phyloP scores from a whole-genome alignment of 2,888 invertebrate species.

The Teleogryllus oceanicus region DNA sequence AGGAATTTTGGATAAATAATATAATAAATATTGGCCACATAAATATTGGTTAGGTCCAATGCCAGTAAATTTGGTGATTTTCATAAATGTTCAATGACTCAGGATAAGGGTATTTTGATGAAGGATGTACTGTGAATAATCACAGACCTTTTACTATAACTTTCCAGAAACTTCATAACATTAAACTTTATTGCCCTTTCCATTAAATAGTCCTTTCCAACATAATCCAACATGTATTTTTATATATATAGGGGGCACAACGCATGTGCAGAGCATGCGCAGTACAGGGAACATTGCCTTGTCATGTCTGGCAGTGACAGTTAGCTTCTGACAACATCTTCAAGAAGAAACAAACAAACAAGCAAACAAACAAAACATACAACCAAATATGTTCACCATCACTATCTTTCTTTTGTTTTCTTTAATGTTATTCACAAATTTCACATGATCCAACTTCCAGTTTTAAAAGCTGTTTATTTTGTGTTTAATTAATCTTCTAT shows the following conservation, averaged over 20 bases:
- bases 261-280: background rate
- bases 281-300: conserved; percentile 21
- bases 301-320: conserved; percentile 36
- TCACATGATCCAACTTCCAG: conserved; percentile 24
- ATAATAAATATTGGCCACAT: too few species aligned
- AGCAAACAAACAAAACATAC: conserved; percentile 21
- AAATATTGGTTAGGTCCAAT: too few species aligned
- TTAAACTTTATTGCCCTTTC: conserved; percentile 18
- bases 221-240: background rate
- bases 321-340: conserved; percentile 33
- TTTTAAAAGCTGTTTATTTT: conserved; percentile 25
- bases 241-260: conserved; percentile 18
- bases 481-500: conserved; percentile 31
- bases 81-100: too few species aligned
- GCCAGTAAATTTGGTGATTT: too few species aligned
- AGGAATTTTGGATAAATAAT: too few species aligned
- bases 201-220: conserved; percentile 18
- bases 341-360: conserved; percentile 25
- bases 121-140: too few species aligned
- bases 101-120: too few species aligned
- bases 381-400: conserved; percentile 25
- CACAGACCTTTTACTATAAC: background rate
- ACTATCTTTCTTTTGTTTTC: conserved; percentile 22
- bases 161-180: conserved; percentile 4
- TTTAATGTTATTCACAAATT: conserved; percentile 25